Conservation (phyloP, 2,888 invertebrate genomes). For the Drosophila austrosaltans region DNA sequence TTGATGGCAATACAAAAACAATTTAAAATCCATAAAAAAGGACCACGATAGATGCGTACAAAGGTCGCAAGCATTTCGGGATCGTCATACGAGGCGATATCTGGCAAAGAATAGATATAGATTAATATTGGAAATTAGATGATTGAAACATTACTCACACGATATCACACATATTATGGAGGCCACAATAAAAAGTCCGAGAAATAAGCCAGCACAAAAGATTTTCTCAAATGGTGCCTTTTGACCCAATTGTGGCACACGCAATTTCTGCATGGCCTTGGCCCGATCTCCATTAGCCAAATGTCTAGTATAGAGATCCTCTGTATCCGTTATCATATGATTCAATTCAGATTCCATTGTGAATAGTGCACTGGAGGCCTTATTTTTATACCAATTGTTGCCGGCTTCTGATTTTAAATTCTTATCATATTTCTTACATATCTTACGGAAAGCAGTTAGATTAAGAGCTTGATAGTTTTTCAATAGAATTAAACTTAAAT, state of each 20-base stretch:
- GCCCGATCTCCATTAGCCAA: conserved; percentile 95
- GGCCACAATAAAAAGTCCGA: conserved; percentile 94
- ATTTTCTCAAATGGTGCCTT: conserved; percentile 92
- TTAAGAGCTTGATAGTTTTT: conserved; percentile 99
- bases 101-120: conserved; percentile 22
- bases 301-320: conserved; percentile 91
- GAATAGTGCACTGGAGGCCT: conserved; percentile 87
- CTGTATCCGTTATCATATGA: conserved; percentile 87
- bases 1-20: conserved; percentile 96
- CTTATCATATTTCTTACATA: conserved; percentile 99
- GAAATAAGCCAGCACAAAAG: conserved; percentile 96
- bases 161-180: conserved; percentile 91
- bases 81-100: not conserved
- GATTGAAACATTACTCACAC: conserved; percentile 84
- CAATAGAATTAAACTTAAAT: conserved; percentile 95
- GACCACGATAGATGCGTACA: conserved; percentile 94
- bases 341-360: conserved; percentile 85
- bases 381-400: conserved; percentile 92
- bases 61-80: conserved; percentile 85
- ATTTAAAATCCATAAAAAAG: conserved; percentile 94
- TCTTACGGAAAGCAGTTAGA: conserved; percentile 98
- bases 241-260: conserved; percentile 97
- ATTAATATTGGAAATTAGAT: too few relatives aligned
- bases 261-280: conserved; percentile 97
- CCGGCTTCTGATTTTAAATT: conserved; percentile 89